Conservation (phyloP, 92 coral and sea anemone species). For the Metridium senile region DNA sequence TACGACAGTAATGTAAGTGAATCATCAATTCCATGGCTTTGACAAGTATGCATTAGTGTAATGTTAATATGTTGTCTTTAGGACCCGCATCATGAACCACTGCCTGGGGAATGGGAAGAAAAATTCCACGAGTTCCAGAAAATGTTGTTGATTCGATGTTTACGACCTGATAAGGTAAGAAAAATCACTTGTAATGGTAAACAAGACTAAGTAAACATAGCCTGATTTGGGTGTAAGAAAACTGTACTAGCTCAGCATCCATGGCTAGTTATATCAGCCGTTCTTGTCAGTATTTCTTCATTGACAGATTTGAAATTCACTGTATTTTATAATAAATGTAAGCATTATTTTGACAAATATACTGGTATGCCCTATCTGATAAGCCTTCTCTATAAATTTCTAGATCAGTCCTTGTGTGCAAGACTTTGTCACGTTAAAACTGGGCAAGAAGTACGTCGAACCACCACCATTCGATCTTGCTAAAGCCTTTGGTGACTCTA, state of each 20-base stretch:
- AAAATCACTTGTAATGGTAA: neutral
- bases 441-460: slow-evolving; percentile 90
- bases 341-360: no score
- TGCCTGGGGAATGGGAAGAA: slow-evolving; percentile 97
- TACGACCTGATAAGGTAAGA: slow-evolving; percentile 95
- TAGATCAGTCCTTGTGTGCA: slow-evolving; percentile 97
- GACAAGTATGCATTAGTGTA: neutral
- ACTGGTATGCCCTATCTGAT: no score
- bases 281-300: no score
- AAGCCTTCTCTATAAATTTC: no score
- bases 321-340: no score
- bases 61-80: neutral
- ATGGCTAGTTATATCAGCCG: no score
- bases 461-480: slow-evolving; percentile 99
- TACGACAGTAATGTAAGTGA: slow-evolving; percentile 93
- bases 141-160: slow-evolving; percentile 88
- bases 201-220: no score
- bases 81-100: slow-evolving; percentile 92
- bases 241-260: no score
- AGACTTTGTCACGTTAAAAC: slow-evolving; percentile 89
- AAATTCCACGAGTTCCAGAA: slow-evolving; percentile 87
- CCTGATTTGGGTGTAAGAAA: no score
- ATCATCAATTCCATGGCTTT: neutral
- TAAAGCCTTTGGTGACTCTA: slow-evolving; percentile 96
- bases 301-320: no score